Evolutionary conservation across 2,888 invertebrate species (phyloP), one percentile per base, ranked within the genome.

Genomic region (Parnassius apollo): DNA sequence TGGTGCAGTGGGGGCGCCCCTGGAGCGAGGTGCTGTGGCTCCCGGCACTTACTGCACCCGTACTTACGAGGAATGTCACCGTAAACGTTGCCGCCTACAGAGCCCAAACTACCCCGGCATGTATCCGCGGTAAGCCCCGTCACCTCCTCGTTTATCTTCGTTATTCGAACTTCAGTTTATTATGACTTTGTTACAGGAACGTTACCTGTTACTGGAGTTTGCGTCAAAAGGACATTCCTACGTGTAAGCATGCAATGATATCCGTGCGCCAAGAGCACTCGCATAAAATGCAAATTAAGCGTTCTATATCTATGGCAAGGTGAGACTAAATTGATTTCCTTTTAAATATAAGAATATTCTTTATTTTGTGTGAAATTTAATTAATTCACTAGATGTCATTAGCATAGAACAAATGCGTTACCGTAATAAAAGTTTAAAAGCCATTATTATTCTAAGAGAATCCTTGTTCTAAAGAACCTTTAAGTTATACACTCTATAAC

Each of bases 41-140:
- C 97, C 96, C 2, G 96, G 96, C 64, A 95, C 96, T 68, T 95
- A 97, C 93, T 95, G 96, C 92, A 94, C 97, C 80, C 93, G 97
- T 75, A 95, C 97, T 81, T 95, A 96, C 87, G 95, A 97, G 92
- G 95, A 97, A 88, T 96, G 96, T 88, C 95, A 96, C 81, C 94
- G 96, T 67, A 96, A 96, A 79, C 95, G 95, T 65, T 97, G 98
- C 81, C 94, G 96, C 59, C 92, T 97, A 69, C 97, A 97, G 87
- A 96, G 96, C 70, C 97, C 98, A 59, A 97, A 97, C 87, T 98
- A 97, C 82, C 97, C 97, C 11, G 97, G 97, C 64, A 96, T 97
- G 94, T 95, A 95, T 76, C 95, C 95, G 9, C 83, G 91, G 89
- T 83, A 62, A 51, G 57, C n/a, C 7, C 12, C 12, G 35, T 42